phyloP scores from a whole-genome alignment of 2,888 invertebrate genomes.

The Phasia obesa region DNA sequence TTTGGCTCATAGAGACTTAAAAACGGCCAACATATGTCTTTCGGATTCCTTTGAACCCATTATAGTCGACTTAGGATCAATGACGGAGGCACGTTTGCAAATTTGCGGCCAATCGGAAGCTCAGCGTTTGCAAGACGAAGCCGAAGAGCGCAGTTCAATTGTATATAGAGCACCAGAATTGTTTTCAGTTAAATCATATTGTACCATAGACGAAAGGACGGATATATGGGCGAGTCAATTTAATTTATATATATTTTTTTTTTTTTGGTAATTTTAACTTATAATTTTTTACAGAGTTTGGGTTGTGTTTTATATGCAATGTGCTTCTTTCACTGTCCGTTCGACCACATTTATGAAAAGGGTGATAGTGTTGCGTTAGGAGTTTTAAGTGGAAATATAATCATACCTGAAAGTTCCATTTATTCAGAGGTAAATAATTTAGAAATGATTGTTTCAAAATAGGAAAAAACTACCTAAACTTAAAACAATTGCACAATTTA shows the following conservation, averaged over 20 bases:
- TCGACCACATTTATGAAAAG: conserved; percentile 91
- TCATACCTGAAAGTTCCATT: conserved; percentile 87
- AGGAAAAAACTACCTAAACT: background rate
- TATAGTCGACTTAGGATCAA: conserved; percentile 92
- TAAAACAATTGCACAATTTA: background rate
- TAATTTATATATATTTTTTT: background rate
- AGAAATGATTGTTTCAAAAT: background rate
- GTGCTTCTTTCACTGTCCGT: conserved; percentile 93
- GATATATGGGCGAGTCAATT: conserved; percentile 88
- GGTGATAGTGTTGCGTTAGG: conserved; percentile 94
- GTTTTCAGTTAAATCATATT: conserved; percentile 91
- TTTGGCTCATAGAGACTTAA: conserved; percentile 92
- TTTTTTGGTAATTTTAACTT: background rate
- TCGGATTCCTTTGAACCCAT: conserved; percentile 88
- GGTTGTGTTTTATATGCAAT: conserved; percentile 93
- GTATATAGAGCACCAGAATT: conserved; percentile 94
- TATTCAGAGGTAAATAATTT: conserved; percentile 83
- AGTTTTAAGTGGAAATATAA: conserved; percentile 88
- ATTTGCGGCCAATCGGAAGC: conserved; percentile 87
- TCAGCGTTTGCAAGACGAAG: conserved; percentile 89
- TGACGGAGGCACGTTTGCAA: conserved; percentile 86
- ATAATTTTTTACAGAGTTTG: conserved; percentile 85
- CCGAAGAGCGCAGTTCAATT: conserved; percentile 93
- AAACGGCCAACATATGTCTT: conserved; percentile 92
- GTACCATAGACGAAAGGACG: conserved; percentile 91